A percentile compares a stretch with the other conserved stretches of the same genome.
phyloP scores from a whole-genome alignment of 2,888 invertebrate species.

The Agrochola macilenta region DNA sequence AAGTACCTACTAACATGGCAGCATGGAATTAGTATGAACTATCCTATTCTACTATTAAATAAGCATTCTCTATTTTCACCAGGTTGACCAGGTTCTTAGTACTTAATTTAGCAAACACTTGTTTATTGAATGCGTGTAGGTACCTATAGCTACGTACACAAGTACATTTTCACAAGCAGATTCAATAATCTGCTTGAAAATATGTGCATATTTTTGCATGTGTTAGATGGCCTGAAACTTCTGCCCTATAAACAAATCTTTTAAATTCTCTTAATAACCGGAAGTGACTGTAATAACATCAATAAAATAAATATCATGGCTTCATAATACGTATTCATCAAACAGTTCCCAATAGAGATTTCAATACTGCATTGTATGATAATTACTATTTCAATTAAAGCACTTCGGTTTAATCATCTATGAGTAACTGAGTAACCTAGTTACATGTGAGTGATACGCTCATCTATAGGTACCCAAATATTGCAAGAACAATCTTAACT shows the following conservation, averaged over 20 bases:
- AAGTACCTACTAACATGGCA: no score
- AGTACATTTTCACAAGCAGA: no score
- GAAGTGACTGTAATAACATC: constrained; percentile 27
- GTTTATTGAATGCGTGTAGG: neutral
- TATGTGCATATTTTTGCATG: neutral
- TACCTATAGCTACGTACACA: no score
- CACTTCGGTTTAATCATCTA: constrained; percentile 7
- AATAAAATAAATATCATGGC: neutral
- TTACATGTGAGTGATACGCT: neutral
- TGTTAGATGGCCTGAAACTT: neutral
- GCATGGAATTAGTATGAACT: no score
- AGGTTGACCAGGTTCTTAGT: neutral
- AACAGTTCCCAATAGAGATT: constrained; percentile 14
- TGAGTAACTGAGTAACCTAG: constrained; percentile 11
- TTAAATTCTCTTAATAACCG: neutral
- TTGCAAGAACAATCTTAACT: neutral
- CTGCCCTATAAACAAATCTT: neutral
- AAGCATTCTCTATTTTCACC: no score
- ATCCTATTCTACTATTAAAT: no score
- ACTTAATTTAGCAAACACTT: neutral
- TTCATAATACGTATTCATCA: constrained; percentile 5
- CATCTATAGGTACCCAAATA: neutral
- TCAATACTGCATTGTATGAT: constrained; percentile 47
- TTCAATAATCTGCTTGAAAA: neutral
- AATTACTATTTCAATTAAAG: constrained; percentile 33